Conservation (phyloP, 2,113 vertebrate genomes). For the Protobothrops mucrosquamatus region DNA sequence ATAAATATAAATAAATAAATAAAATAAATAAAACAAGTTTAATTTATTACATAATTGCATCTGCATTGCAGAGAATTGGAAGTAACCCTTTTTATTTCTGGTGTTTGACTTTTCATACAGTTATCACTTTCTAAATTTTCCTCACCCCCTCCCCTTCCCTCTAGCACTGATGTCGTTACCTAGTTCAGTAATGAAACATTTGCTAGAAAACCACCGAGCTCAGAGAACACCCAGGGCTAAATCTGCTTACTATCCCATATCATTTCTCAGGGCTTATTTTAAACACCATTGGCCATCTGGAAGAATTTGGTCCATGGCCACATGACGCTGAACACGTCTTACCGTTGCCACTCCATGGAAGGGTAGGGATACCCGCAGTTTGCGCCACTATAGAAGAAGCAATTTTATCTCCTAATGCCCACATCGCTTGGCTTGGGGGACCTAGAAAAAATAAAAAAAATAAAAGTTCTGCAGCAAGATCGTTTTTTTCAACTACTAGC, state of each 20-base stretch:
- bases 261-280: neutral
- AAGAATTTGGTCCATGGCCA: neutral
- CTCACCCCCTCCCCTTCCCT: neutral
- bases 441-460: conserved; percentile 70
- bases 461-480: neutral
- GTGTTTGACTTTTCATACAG: neutral
- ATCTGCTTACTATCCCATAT: neutral
- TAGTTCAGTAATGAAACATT: neutral
- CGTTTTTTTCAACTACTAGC: neutral
- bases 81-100: neutral
- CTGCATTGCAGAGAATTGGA: neutral
- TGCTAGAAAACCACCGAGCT: neutral
- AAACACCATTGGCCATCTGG: neutral
- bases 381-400: conserved; percentile 98
- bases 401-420: conserved; percentile 98
- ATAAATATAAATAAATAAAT: no score
- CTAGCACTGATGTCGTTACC: neutral
- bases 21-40: neutral
- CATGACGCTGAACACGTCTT: conserved; percentile 22
- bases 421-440: conserved; percentile 98
- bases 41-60: neutral
- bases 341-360: conserved; percentile 96
- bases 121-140: neutral
- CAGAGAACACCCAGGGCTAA: neutral
- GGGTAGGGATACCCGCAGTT: conserved; percentile 94